Evolutionary conservation across 2,888 invertebrate species (phyloP).

Genomic region (Agrochola litura): DNA sequence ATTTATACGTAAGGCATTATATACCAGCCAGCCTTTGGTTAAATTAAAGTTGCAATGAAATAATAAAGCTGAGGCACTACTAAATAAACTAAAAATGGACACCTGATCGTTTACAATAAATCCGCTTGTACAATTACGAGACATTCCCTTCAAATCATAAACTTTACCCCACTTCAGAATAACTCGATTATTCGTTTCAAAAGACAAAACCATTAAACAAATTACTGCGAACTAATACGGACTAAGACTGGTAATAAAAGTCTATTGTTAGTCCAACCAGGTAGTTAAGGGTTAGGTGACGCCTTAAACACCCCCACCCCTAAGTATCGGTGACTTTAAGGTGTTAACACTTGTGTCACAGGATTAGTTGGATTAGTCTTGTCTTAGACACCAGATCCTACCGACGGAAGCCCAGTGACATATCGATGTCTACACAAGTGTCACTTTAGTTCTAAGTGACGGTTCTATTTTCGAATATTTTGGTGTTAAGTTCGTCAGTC

Average conservation of each 20-base stretch:
- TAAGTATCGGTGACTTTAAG: constrained; percentile 64
- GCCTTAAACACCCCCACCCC: constrained; percentile 70
- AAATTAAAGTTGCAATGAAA: neutral
- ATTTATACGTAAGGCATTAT: neutral
- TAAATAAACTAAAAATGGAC: neutral
- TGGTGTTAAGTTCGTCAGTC: neutral
- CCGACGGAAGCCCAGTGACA: constrained; percentile 55
- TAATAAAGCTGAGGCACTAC: neutral
- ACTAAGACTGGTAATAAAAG: constrained; percentile 17
- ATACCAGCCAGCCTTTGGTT: too few relatives aligned
- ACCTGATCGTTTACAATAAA: constrained; percentile 19
- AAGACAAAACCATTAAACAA: constrained; percentile 23
- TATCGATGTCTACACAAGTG: constrained; percentile 19
- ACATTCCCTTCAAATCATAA: constrained; percentile 18
- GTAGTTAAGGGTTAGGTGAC: constrained; percentile 65
- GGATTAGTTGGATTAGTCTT: constrained; percentile 76
- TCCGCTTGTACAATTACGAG: constrained; percentile 30
- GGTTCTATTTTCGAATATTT: neutral
- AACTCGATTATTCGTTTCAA: constrained; percentile 28
- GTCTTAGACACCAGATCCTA: constrained; percentile 67
- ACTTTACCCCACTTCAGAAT: constrained; percentile 6
- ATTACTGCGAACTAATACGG: constrained; percentile 27
- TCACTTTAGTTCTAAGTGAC: constrained; percentile 2
- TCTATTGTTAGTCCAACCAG: constrained; percentile 68
- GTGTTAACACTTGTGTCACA: constrained; percentile 75